These are phyloP conservation scores for Amblyjoppa fuscipennis DNA, from an alignment of 2,888 invertebrate species.

Conservation along the genomic window DNA sequence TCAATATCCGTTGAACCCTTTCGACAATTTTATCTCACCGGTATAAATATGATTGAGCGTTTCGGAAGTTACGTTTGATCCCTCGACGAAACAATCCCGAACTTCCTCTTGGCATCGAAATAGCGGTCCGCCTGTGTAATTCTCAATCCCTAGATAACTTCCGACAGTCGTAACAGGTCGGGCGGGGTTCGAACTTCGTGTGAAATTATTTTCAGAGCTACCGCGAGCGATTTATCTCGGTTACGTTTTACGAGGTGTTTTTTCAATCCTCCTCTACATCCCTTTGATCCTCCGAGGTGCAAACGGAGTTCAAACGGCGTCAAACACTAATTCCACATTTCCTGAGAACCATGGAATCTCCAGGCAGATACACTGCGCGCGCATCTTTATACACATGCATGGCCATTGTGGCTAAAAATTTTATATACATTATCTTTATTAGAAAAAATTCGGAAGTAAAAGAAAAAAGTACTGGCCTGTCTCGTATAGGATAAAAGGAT, in stretches of 20 bases:
- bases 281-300: neutral
- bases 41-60: neutral
- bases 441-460: neutral
- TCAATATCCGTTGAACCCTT: neutral
- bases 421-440: neutral
- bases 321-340: neutral
- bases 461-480: neutral
- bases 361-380: too few relatives aligned
- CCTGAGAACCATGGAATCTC: neutral
- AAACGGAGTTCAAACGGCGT: neutral
- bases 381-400: neutral
- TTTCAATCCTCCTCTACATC: neutral
- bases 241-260: neutral
- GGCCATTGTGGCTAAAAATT: neutral
- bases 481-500: too few relatives aligned
- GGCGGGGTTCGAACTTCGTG: neutral
- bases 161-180: constrained; percentile 4
- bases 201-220: neutral
- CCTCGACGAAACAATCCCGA: neutral
- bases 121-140: constrained; percentile 20
- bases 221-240: neutral
- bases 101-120: constrained; percentile 29
- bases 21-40: neutral
- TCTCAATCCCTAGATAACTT: neutral
- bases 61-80: constrained; percentile 11